Evolutionary conservation across 2,113 vertebrate species (phyloP).

Genomic region (Dromiciops gliroides): DNA sequence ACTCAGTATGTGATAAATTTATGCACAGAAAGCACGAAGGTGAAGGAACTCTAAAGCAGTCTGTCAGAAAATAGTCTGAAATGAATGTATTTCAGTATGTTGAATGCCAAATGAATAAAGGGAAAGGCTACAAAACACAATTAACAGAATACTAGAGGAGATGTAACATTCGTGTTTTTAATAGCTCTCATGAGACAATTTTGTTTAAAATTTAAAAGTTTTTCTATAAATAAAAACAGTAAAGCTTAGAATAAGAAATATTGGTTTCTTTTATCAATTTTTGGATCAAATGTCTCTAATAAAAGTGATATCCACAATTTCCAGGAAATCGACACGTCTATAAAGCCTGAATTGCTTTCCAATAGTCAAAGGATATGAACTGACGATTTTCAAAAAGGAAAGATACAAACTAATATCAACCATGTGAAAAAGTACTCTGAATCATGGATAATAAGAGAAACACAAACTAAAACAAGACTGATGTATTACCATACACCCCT

Average conservation of each 20-base stretch:
- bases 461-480: not conserved
- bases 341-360: not conserved
- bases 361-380: not conserved
- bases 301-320: not conserved
- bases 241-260: not conserved
- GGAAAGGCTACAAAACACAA: not conserved
- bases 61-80: not conserved
- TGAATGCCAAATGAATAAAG: not conserved
- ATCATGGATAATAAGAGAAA: not conserved
- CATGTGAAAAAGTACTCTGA: not conserved
- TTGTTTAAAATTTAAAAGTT: not conserved
- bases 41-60: not conserved
- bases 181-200: not conserved
- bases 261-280: not conserved
- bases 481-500: not conserved
- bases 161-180: not conserved
- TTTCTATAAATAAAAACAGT: not conserved
- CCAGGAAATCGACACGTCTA: not conserved
- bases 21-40: not conserved
- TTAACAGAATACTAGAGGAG: not conserved
- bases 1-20: not conserved
- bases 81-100: not conserved
- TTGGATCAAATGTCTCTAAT: no score
- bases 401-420: not conserved
- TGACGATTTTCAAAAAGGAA: not conserved